Evolutionary conservation across 2,113 vertebrate species (phyloP).

Genomic region (Thunnus thynnus): DNA sequence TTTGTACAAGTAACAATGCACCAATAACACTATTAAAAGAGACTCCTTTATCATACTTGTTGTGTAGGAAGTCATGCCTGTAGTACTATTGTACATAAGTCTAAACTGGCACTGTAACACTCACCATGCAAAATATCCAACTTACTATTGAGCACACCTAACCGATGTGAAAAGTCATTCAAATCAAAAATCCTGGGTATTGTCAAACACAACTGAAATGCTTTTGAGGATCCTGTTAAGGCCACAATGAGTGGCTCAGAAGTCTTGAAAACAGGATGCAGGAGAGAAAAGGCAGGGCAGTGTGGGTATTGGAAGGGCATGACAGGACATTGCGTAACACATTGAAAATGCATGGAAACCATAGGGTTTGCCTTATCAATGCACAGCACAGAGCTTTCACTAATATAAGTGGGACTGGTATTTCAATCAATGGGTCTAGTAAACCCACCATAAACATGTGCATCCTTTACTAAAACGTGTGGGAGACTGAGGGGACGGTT

Average conservation of each 20-base stretch:
- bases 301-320: constrained; percentile 70
- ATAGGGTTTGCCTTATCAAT: constrained; percentile 66
- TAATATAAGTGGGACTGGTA: constrained; percentile 19
- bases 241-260: constrained; percentile 63
- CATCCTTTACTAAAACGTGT: neutral
- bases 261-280: constrained; percentile 82
- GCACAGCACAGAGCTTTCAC: constrained; percentile 21
- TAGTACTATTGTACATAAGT: neutral
- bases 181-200: constrained; percentile 40
- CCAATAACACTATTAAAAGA: neutral
- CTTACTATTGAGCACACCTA: constrained; percentile 25
- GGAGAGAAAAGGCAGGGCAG: constrained; percentile 73
- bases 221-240: constrained; percentile 74
- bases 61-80: neutral
- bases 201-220: constrained; percentile 60
- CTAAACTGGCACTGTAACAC: constrained; percentile 1
- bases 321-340: constrained; percentile 71
- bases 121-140: constrained; percentile 8
- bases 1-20: neutral
- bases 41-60: neutral
- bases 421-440: constrained; percentile 22
- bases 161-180: constrained; percentile 37
- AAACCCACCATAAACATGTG: constrained; percentile 11
- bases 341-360: constrained; percentile 72
- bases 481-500: neutral